A percentile compares a stretch with the other conserved stretches of the same genome.
phyloP scores from a whole-genome alignment of 2,113 vertebrate species.

The Otus sunia region DNA sequence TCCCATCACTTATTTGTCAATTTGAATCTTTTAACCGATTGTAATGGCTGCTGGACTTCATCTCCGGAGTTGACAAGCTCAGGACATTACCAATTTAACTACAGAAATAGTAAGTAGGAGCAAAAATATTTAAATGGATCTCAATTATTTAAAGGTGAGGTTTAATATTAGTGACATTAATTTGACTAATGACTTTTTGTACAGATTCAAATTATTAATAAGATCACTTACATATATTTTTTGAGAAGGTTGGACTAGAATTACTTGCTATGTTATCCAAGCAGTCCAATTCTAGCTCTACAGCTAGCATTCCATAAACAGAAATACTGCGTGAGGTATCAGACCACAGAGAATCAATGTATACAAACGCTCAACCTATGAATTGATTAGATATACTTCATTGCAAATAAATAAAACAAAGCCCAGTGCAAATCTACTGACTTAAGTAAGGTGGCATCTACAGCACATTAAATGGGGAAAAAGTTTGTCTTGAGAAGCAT shows the following conservation, averaged over 20 bases:
- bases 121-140: not conserved
- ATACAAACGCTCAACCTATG: not conserved
- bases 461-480: not conserved
- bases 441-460: not conserved
- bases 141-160: not conserved
- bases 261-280: not conserved
- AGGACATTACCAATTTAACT: not conserved
- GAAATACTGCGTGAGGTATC: not conserved
- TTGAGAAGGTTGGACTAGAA: not conserved
- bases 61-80: not conserved
- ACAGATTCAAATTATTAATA: not conserved
- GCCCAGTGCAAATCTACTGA: not conserved
- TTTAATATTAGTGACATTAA: not conserved
- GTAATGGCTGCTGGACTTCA: not conserved
- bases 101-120: not conserved
- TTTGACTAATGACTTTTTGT: not conserved
- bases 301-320: not conserved
- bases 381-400: not conserved
- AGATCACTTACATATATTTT: not conserved
- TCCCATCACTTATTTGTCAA: not conserved
- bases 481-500: rapidly evolving
- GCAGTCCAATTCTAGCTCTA: not conserved
- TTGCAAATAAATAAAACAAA: not conserved
- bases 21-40: not conserved
- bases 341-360: not conserved